phyloP scores from a whole-genome alignment of 1,140 invertebrate genomes.

The Philaenus spumarius region DNA sequence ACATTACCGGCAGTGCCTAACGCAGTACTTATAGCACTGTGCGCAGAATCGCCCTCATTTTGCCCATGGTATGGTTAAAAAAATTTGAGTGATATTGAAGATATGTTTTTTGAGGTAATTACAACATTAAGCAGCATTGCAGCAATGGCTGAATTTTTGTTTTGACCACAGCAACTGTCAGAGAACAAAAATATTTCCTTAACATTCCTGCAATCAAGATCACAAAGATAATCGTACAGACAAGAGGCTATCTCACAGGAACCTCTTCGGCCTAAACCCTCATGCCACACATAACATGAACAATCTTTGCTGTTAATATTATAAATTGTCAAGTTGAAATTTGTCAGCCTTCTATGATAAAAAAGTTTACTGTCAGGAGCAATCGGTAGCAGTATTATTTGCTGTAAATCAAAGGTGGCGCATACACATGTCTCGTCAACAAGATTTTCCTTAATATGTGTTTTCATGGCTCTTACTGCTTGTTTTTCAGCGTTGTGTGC shows the following conservation, averaged over 20 bases:
- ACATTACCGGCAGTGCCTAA: conserved; percentile 1
- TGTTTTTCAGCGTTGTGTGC: background rate
- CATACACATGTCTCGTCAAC: background rate
- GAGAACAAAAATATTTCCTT: background rate
- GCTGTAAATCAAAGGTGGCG: conserved; percentile 2
- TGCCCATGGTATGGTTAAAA: conserved; percentile 5
- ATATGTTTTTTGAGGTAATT: background rate
- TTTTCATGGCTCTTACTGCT: background rate
- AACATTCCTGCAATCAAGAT: background rate
- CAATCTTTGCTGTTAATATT: background rate
- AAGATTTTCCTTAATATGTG: too few species aligned
- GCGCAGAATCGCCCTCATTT: background rate
- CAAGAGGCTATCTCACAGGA: too few species aligned
- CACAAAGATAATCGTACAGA: background rate
- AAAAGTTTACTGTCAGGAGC: too few species aligned
- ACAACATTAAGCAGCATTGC: background rate
- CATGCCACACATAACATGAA: conserved; percentile 1
- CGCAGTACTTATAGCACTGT: background rate
- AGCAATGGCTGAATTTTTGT: conserved; percentile 7
- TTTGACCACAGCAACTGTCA: conserved; percentile 6
- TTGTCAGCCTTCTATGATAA: conserved; percentile 4
- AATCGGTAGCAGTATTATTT: background rate
- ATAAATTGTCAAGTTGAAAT: background rate
- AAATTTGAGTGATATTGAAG: background rate
- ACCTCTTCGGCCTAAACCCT: background rate